These are phyloP conservation scores for Festucalex cinctus DNA, from an alignment of 2,113 vertebrate genomes.

Conservation along the genomic window DNA sequence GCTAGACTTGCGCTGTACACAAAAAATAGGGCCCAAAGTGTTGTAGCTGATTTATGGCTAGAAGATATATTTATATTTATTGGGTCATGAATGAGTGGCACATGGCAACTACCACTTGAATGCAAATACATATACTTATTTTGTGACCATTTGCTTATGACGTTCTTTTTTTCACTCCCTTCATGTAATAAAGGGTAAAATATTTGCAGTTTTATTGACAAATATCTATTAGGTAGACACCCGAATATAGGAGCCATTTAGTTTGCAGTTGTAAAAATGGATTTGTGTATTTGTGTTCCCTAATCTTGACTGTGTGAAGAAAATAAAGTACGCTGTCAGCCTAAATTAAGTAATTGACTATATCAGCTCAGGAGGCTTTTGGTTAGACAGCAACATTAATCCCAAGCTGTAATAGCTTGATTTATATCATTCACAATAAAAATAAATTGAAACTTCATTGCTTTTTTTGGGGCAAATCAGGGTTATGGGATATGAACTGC, in stretches of 20 bases:
- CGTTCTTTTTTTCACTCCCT: neutral
- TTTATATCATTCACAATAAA: conserved; percentile 54
- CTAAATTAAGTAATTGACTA: conserved; percentile 51
- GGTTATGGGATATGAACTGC: conserved; percentile 45
- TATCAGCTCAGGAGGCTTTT: conserved; percentile 39
- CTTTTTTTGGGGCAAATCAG: conserved; percentile 45
- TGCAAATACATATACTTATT: neutral
- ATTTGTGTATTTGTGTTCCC: conserved; percentile 33
- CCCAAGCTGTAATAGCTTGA: conserved; percentile 53
- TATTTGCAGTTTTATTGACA: too few species aligned
- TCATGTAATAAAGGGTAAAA: neutral
- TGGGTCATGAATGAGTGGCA: too few species aligned
- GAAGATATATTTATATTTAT: too few species aligned
- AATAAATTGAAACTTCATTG: conserved; percentile 50
- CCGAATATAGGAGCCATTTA: neutral
- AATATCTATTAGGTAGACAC: too few species aligned
- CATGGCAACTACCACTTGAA: too few species aligned
- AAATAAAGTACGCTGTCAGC: conserved; percentile 25
- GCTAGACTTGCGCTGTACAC: too few species aligned
- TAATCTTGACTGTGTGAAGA: conserved; percentile 31
- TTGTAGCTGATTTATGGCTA: too few species aligned
- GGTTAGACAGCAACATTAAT: conserved; percentile 58
- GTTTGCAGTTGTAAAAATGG: conserved; percentile 4
- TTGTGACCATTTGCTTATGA: neutral
- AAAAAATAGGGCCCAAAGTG: too few species aligned